Evolutionary conservation across 2,888 invertebrate species (phyloP), one percentile per base, ranked within the genome.

Genomic region (Troides oblongomaculatus): DNA sequence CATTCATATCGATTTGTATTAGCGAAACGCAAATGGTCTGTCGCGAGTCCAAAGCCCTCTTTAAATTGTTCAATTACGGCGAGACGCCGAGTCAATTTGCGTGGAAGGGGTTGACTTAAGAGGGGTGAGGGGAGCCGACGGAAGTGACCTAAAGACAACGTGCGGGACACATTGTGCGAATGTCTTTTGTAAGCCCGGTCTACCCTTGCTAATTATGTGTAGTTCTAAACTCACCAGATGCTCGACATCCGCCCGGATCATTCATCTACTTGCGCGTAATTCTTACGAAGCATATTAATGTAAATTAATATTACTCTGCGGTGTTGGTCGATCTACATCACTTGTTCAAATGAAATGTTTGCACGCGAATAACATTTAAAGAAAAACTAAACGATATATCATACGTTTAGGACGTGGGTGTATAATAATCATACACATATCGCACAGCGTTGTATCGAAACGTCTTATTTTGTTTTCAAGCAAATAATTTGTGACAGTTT

Each of bases 101-200:
- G 63, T 68, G 36, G 59, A 69, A 73, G 72, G 71, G 72, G 72
- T 71, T 64, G 72, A 77, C 73, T 76, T 74, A 74, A 72, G 72
- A 72, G 72, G 74, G 76, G 76, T 72, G 69, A 74, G 71, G 76
- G 76, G 76, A 56, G 73, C 67, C 76, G 77, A 79, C 85, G 86
- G 87, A 89, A 86, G 83, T 78, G 79, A 79, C 77, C 79, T 81
- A 58, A 62, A 72, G 73, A 72, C 72, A 89, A 90, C 82, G 89
- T 90, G 91, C 81, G 80, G 78, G 82, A 83, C 91, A 92, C 91
- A 91, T 90, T 90, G 91, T 91, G 92, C 89, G 92, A 91, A 90
- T 84, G 81, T 79, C 80, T 74, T 72, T 74, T 75, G 74, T 74
- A 76, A 76, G 66, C 80, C 81, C 81, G 77, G 79, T 81, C 81